Conservation (phyloP, 1,140 invertebrate genomes). For the Drosophila bocqueti region DNA sequence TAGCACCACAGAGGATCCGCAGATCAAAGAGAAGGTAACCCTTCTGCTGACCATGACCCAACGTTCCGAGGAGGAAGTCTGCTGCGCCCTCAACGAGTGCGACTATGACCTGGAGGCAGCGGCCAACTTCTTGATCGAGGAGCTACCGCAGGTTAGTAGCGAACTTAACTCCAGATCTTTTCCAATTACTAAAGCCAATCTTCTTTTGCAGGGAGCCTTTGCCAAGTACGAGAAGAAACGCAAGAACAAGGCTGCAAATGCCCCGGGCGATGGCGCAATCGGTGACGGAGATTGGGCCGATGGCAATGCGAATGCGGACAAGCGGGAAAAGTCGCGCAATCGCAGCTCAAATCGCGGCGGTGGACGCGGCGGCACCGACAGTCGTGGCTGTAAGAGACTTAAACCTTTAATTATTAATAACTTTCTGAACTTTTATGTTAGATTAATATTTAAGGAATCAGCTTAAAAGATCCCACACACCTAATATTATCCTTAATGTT, state of each 20-base stretch:
- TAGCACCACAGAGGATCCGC: constrained; percentile 87
- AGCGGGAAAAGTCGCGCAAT: constrained; percentile 85
- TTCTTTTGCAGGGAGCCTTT: constrained; percentile 88
- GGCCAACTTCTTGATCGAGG: constrained; percentile 91
- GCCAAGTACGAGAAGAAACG: constrained; percentile 94
- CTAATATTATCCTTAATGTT: no score
- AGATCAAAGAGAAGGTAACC: constrained; percentile 90
- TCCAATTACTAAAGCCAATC: neutral
- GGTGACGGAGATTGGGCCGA: constrained; percentile 86
- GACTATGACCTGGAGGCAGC: constrained; percentile 92
- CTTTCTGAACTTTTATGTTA: neutral
- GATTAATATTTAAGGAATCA: neutral
- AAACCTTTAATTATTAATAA: neutral
- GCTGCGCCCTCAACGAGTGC: constrained; percentile 92
- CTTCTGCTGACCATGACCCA: constrained; percentile 93
- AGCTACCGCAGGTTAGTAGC: constrained; percentile 86
- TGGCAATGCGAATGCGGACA: constrained; percentile 80
- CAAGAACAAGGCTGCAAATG: constrained; percentile 89
- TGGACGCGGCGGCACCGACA: constrained; percentile 85
- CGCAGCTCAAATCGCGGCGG: constrained; percentile 85
- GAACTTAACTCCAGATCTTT: neutral
- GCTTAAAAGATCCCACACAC: neutral
- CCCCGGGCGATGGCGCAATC: constrained; percentile 77
- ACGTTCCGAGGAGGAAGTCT: constrained; percentile 92
- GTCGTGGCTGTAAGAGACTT: constrained; percentile 83